phyloP scores from a whole-genome alignment of 2,797 vertebrate species.

The Geotrypetes seraphini region DNA sequence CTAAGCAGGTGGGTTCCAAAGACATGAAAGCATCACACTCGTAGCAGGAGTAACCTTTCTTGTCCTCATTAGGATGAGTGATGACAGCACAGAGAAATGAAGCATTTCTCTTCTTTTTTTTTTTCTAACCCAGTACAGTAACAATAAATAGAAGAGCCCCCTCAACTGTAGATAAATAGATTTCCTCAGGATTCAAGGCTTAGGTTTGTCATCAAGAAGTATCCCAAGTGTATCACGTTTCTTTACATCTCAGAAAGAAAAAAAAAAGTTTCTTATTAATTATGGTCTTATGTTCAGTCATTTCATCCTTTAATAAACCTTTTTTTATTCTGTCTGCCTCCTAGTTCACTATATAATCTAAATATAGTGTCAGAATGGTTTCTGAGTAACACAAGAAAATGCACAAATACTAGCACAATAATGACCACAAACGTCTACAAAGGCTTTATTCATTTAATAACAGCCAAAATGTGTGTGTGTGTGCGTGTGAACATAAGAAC shows the following conservation, averaged over 20 bases:
- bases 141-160: slow-evolving; percentile 32
- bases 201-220: slow-evolving; percentile 31
- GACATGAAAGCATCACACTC: slow-evolving; percentile 36
- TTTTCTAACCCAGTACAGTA: slow-evolving; percentile 21
- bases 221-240: slow-evolving; percentile 18
- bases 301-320: too few species aligned
- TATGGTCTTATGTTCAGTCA: slow-evolving; percentile 14
- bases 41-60: slow-evolving; percentile 42
- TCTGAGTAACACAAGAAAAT: too few species aligned
- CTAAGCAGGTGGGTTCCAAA: slow-evolving; percentile 38
- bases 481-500: too few species aligned
- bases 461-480: too few species aligned
- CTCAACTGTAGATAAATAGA: slow-evolving; percentile 21
- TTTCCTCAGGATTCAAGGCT: slow-evolving; percentile 9
- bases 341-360: too few species aligned
- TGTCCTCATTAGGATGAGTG: slow-evolving; percentile 42
- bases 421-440: too few species aligned
- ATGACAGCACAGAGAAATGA: slow-evolving; percentile 37
- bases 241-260: slow-evolving; percentile 13
- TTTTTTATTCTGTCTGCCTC: too few species aligned
- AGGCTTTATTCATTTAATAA: too few species aligned
- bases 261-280: slow-evolving; percentile 17
- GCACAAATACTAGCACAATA: too few species aligned
- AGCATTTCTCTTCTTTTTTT: slow-evolving; percentile 31
- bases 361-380: too few species aligned